Evolutionary conservation across 2,888 invertebrate species (phyloP).

Genomic region (Fragum whitleyi): DNA sequence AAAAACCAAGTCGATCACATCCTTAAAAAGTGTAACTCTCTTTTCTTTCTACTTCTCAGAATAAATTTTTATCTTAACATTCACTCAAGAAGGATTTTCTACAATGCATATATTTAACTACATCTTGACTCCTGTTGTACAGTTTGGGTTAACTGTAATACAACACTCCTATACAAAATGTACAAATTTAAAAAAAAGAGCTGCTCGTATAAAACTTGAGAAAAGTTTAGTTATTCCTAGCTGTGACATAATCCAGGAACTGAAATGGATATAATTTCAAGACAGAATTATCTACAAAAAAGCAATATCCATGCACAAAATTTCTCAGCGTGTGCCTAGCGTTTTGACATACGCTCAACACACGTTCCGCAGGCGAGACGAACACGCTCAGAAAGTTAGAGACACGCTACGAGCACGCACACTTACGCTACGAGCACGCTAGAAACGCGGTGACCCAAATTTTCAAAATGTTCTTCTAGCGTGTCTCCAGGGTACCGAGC

Average conservation of each 20-base stretch:
- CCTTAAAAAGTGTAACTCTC: conserved; percentile 20
- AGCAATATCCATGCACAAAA: conserved; percentile 15
- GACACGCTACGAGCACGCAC: too few species aligned
- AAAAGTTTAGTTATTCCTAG: neutral
- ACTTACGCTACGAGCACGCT: too few species aligned
- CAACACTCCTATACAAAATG: neutral
- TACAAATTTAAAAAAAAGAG: conserved; percentile 20
- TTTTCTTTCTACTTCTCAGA: conserved; percentile 24
- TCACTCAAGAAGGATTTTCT: conserved; percentile 5
- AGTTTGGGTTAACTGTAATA: conserved; percentile 16
- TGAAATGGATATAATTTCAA: conserved; percentile 20
- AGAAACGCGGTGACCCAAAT: too few species aligned
- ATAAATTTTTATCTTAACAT: conserved; percentile 17
- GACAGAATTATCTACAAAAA: conserved; percentile 26
- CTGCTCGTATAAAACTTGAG: conserved; percentile 18
- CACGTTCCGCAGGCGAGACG: too few species aligned
- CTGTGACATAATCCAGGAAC: neutral
- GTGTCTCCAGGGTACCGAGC: too few species aligned
- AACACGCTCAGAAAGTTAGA: too few species aligned
- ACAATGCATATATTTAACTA: conserved; percentile 22
- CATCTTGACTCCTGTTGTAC: conserved; percentile 32
- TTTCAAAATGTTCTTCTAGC: too few species aligned
- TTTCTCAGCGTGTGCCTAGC: too few species aligned
- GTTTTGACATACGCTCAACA: too few species aligned
- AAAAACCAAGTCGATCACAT: neutral